Conservation (phyloP, 1,140 invertebrate genomes). For the Calosoma granatense region DNA sequence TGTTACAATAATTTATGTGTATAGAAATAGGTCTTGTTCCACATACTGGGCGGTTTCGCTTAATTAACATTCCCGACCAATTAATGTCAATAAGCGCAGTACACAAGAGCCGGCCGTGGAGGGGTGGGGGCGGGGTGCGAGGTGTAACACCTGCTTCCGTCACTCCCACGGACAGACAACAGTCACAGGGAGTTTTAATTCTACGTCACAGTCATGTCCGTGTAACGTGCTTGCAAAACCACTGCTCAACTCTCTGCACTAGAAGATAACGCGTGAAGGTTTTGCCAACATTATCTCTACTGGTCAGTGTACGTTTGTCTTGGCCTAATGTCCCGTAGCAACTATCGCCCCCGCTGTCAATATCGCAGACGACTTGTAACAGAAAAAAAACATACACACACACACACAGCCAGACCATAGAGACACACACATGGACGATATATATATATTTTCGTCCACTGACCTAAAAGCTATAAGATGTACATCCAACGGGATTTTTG, state of each 20-base stretch:
- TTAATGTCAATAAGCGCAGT: conserved; percentile 1
- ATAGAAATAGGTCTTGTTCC: not conserved
- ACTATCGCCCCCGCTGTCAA: not conserved
- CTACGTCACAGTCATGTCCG: no score
- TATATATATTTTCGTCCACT: not conserved
- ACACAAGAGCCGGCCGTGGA: no score
- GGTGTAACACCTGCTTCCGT: conserved; percentile 2
- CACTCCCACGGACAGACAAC: not conserved
- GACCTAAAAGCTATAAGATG: not conserved
- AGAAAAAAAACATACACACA: not conserved
- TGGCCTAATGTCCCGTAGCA: conserved; percentile 2
- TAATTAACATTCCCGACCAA: conserved; percentile 3
- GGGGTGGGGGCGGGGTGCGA: no score
- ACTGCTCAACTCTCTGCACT: no score
- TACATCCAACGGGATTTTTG: not conserved
- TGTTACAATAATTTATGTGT: not conserved
- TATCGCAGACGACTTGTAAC: not conserved
- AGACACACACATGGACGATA: not conserved
- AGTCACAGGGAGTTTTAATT: no score
- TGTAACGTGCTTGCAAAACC: no score
- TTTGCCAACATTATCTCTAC: conserved; percentile 2
- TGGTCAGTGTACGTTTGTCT: conserved; percentile 4
- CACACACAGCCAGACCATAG: not conserved
- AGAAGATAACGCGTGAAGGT: not conserved
- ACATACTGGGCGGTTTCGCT: not conserved